Conservation (phyloP, 2,888 invertebrate genomes). For the Melolontha melolontha region DNA sequence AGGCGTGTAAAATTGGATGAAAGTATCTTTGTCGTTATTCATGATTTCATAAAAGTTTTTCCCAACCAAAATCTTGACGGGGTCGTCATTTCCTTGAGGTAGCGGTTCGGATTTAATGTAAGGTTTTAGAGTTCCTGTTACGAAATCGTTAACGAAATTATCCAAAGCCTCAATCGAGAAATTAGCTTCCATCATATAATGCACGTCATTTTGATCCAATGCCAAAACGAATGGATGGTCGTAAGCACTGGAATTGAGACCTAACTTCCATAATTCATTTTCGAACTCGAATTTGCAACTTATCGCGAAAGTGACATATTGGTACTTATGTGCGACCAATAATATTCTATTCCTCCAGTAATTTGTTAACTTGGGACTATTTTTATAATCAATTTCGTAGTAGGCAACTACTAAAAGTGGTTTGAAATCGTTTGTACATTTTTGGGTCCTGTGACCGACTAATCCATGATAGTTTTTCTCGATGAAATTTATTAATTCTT, state of each 20-base stretch:
- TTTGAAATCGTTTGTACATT: constrained; percentile 82
- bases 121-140: constrained; percentile 82
- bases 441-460: constrained; percentile 86
- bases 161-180: constrained; percentile 89
- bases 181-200: constrained; percentile 86
- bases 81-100: constrained; percentile 79
- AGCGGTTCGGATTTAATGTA: constrained; percentile 92
- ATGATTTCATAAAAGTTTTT: constrained; percentile 93
- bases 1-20: constrained; percentile 96
- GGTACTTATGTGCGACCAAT: constrained; percentile 68
- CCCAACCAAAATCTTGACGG: constrained; percentile 87
- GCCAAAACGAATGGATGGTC: constrained; percentile 89
- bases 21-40: constrained; percentile 86
- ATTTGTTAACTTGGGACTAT: constrained; percentile 94
- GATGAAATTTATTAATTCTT: constrained; percentile 82
- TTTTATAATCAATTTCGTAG: constrained; percentile 91
- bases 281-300: constrained; percentile 74
- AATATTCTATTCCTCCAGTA: constrained; percentile 93
- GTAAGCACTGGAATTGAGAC: constrained; percentile 78
- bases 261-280: constrained; percentile 90
- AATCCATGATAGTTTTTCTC: constrained; percentile 85
- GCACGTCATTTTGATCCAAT: constrained; percentile 81
- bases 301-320: constrained; percentile 82
- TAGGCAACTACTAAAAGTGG: constrained; percentile 90
- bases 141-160: constrained; percentile 82